phyloP scores from a whole-genome alignment of 2,113 vertebrate genomes.

The Seriola dumerili region DNA sequence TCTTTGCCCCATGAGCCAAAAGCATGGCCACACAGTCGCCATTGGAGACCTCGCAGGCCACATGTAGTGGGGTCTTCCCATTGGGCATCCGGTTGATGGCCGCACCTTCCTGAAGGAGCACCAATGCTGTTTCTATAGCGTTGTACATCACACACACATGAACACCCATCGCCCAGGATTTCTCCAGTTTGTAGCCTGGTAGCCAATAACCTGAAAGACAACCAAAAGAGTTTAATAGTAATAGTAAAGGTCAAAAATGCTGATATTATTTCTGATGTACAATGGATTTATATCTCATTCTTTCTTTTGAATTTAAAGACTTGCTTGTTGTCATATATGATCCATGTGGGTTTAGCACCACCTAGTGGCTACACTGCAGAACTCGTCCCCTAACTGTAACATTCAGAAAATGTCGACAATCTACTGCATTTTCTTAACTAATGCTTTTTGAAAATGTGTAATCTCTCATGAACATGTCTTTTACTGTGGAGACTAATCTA shows the following conservation, averaged over 20 bases:
- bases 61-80: constrained; percentile 95
- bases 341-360: constrained; percentile 42
- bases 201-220: constrained; percentile 92
- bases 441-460: too few species aligned
- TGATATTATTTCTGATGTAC: not conserved
- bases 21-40: constrained; percentile 89
- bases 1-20: constrained; percentile 88
- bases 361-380: constrained; percentile 48
- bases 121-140: constrained; percentile 88
- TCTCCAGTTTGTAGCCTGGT: constrained; percentile 93
- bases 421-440: not conserved
- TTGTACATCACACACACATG: constrained; percentile 94
- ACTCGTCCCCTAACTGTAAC: not conserved
- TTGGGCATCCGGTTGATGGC: constrained; percentile 92
- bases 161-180: constrained; percentile 94
- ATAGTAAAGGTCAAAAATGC: not conserved
- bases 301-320: too few species aligned
- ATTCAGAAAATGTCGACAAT: not conserved
- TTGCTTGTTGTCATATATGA: not conserved
- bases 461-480: not conserved
- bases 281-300: not conserved
- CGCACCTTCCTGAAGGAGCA: constrained; percentile 91
- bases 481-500: not conserved
- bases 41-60: constrained; percentile 91
- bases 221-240: not conserved